Evolutionary conservation across 2,888 invertebrate genomes (phyloP).

Genomic region (Dyspetes luteomarginatus): DNA sequence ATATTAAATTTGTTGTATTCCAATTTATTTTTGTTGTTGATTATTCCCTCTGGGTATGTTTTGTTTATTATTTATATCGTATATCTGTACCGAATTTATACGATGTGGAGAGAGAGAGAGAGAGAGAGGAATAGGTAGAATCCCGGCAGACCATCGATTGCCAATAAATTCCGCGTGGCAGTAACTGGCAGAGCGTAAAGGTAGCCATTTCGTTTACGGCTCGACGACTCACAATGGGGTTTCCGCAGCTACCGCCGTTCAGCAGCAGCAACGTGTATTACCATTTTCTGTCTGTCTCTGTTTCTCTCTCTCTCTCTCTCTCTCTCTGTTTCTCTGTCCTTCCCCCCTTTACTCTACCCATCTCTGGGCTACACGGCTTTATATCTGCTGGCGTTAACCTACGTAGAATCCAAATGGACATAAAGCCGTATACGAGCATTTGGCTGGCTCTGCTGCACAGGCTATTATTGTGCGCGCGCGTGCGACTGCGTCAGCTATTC

Average conservation of each 20-base stretch:
- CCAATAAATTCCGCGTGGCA: conserved; percentile 77
- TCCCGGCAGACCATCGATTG: conserved; percentile 72
- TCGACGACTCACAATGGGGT: conserved; percentile 74
- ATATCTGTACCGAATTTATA: conserved; percentile 4
- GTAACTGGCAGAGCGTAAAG: conserved; percentile 75
- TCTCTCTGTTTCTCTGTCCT: neutral
- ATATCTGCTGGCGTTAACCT: conserved; percentile 7
- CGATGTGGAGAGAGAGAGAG: conserved; percentile 17
- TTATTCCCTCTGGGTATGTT: neutral
- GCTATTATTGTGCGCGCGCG: conserved; percentile 8
- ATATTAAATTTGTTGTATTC: neutral
- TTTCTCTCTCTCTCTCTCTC: neutral
- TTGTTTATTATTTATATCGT: neutral
- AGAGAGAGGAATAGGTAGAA: neutral
- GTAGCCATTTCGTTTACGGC: conserved; percentile 77
- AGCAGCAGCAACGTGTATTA: conserved; percentile 31
- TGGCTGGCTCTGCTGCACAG: neutral
- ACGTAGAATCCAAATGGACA: conserved; percentile 26
- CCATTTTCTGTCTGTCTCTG: conserved; percentile 26
- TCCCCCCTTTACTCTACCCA: conserved; percentile 14
- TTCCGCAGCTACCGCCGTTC: conserved; percentile 69
- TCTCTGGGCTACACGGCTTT: conserved; percentile 1
- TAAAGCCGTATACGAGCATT: conserved; percentile 1
- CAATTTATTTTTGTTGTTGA: neutral
- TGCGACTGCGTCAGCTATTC: conserved; percentile 13